phyloP scores from a whole-genome alignment of 2,113 vertebrate genomes.

The Chamaetylas fuelleborni region DNA sequence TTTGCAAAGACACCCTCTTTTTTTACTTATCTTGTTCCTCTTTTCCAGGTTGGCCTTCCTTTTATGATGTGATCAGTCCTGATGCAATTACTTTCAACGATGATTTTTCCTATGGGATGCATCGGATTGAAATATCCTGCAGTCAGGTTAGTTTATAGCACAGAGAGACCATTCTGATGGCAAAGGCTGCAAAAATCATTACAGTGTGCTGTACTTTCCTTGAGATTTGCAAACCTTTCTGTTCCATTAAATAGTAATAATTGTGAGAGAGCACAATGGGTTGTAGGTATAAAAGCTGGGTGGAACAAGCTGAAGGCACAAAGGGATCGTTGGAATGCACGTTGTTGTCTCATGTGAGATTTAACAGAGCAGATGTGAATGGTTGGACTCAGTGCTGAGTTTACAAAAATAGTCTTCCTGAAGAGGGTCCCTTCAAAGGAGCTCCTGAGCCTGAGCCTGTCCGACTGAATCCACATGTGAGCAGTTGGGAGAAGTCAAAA shows the following conservation, averaged over 20 bases:
- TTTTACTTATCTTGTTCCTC: neutral
- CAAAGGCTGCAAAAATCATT: conserved; percentile 17
- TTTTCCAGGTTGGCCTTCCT: conserved; percentile 93
- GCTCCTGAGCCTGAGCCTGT: conserved; percentile 7
- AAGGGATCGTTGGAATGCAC: neutral
- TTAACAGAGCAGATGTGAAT: conserved; percentile 44
- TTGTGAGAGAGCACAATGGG: neutral
- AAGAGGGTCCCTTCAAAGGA: conserved; percentile 21
- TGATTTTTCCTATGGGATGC: conserved; percentile 93
- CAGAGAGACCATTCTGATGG: neutral
- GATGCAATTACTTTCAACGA: conserved; percentile 79
- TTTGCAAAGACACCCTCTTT: neutral
- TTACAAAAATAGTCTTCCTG: conserved; percentile 25
- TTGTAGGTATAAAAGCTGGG: neutral
- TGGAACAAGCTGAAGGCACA: conserved; percentile 8
- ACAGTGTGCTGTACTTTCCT: neutral
- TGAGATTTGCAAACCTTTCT: conserved; percentile 10
- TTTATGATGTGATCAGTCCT: conserved; percentile 86
- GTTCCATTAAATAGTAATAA: conserved; percentile 33
- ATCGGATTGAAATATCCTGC: conserved; percentile 91
- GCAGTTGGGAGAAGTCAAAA: neutral
- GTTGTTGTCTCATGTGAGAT: neutral
- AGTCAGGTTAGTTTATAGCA: conserved; percentile 83
- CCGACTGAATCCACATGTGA: neutral
- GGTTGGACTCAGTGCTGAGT: neutral